A percentile compares a stretch with the other conserved stretches of the same genome.
These are phyloP conservation scores for Sarotherodon lohbergeri DNA, from an alignment of 2,113 vertebrate genomes.

Conservation along the genomic window DNA sequence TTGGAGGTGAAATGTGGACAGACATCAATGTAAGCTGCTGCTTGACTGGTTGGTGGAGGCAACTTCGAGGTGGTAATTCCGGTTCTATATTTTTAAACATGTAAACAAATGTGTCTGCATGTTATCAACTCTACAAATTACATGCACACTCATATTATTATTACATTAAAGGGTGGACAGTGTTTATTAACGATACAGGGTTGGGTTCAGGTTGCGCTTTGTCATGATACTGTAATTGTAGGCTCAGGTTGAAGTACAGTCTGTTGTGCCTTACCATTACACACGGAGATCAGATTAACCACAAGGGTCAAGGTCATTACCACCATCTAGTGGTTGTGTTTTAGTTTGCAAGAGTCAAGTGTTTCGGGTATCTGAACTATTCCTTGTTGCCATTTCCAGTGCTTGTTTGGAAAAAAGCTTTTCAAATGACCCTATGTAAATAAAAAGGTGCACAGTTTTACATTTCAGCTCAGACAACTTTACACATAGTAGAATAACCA, in stretches of 20 bases:
- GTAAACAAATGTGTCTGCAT: not conserved
- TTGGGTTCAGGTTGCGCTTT: not conserved
- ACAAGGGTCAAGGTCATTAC: not conserved
- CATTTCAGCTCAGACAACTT: not conserved
- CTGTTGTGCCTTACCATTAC: not conserved
- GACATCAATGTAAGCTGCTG: not conserved
- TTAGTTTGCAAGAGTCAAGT: not conserved
- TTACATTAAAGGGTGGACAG: not conserved
- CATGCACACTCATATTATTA: not conserved
- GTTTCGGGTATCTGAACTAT: not conserved
- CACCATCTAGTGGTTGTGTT: slow-evolving; percentile 46
- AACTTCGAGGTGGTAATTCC: not conserved
- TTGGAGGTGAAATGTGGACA: not conserved
- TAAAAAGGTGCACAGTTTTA: not conserved
- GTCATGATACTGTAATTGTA: not conserved
- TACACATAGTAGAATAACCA: not conserved
- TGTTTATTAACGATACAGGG: not conserved
- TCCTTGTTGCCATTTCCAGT: not conserved
- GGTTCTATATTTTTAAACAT: not conserved
- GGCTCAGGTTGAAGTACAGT: not conserved
- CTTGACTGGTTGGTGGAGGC: not conserved
- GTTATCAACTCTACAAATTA: not conserved
- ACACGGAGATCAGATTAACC: not conserved
- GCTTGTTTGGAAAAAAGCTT: not conserved
- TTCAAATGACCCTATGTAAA: not conserved